These are phyloP conservation scores for Bombus vancouverensis DNA, from an alignment of 1,140 invertebrate genomes.

Conservation along the genomic window DNA sequence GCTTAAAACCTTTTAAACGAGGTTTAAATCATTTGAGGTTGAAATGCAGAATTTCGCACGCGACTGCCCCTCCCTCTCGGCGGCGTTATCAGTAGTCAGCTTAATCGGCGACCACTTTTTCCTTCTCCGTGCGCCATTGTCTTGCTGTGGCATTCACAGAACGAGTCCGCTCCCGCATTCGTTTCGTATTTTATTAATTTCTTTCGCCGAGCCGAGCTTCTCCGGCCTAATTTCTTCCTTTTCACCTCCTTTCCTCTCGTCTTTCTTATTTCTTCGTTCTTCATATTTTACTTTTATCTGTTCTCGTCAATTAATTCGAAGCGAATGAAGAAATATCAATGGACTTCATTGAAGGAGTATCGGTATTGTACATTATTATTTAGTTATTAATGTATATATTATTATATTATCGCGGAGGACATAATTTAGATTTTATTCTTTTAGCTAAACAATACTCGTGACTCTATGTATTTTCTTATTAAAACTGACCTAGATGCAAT, in stretches of 20 bases:
- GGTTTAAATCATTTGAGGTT: slow-evolving; percentile 35
- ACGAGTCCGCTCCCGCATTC: not conserved
- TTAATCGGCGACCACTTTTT: slow-evolving; percentile 37
- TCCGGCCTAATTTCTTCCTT: not conserved
- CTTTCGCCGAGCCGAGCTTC: not conserved
- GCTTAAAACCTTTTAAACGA: slow-evolving; percentile 30
- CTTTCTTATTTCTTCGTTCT: too few species aligned
- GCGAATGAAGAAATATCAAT: not conserved
- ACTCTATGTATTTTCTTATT: too few species aligned
- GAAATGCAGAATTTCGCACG: slow-evolving; percentile 39
- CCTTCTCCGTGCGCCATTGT: slow-evolving; percentile 15
- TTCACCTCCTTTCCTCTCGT: too few species aligned
- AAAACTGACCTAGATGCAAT: too few species aligned
- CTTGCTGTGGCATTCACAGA: slow-evolving; percentile 3
- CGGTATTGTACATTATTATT: not conserved
- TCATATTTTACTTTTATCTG: not conserved
- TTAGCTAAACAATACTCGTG: too few species aligned
- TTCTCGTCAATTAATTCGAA: too few species aligned
- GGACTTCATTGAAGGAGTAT: not conserved
- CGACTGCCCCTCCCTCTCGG: not conserved
- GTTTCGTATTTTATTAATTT: slow-evolving; percentile 30
- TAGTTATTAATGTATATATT: not conserved
- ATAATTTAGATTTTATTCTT: too few species aligned
- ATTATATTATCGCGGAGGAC: not conserved
- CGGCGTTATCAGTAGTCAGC: slow-evolving; percentile 29